Evolutionary conservation across 2,888 invertebrate genomes (phyloP).

Genomic region (Nephrocerus scutellatus): DNA sequence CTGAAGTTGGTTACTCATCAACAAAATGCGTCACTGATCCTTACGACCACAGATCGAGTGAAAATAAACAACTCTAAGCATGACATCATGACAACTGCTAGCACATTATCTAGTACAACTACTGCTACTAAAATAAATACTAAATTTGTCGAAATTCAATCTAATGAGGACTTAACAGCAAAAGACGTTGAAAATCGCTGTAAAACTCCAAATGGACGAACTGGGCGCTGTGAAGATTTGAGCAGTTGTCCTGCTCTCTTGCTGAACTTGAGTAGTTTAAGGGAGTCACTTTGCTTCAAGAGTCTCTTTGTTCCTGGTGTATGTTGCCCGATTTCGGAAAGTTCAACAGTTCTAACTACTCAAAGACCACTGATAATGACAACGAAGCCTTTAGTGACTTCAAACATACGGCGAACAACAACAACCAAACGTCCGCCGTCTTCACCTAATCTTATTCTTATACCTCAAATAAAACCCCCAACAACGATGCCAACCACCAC

Average conservation of each 20-base stretch:
- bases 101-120: slow-evolving; percentile 1
- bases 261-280: slow-evolving; percentile 69
- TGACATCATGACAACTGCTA: slow-evolving; percentile 4
- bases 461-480: slow-evolving; percentile 42
- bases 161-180: slow-evolving; percentile 44
- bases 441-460: slow-evolving; percentile 34
- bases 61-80: no score
- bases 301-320: slow-evolving; percentile 87
- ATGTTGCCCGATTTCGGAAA: slow-evolving; percentile 65
- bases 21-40: neutral
- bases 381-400: slow-evolving; percentile 35
- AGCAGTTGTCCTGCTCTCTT: slow-evolving; percentile 81
- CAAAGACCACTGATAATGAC: slow-evolving; percentile 39
- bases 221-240: slow-evolving; percentile 78
- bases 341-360: slow-evolving; percentile 39
- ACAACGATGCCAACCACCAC: slow-evolving; percentile 51
- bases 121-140: neutral
- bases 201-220: slow-evolving; percentile 71
- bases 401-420: slow-evolving; percentile 44
- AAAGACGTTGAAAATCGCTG: slow-evolving; percentile 60
- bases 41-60: no score
- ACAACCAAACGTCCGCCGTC: slow-evolving; percentile 35
- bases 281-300: slow-evolving; percentile 86
- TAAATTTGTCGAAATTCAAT: neutral
- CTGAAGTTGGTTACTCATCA: slow-evolving; percentile 2